Percentiles rank a stretch among this genome's conserved stretches.
phyloP scores from a whole-genome alignment of 92 coral and sea anemone species.

The Anthopleura xanthogrammica region DNA sequence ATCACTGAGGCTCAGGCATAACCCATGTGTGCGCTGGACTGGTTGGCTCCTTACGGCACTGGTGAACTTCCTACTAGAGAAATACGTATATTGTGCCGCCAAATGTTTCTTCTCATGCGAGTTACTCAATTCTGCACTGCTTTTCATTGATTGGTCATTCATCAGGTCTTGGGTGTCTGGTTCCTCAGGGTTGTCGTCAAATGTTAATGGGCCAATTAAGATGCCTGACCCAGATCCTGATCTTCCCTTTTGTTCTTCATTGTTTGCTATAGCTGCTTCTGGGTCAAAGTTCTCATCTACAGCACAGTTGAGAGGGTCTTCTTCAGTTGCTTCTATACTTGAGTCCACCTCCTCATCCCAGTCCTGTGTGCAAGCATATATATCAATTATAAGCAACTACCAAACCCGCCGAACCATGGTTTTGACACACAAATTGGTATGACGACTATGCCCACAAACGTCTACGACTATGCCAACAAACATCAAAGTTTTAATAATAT shows the following conservation, averaged over 20 bases:
- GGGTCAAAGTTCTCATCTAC: slow-evolving; percentile 97
- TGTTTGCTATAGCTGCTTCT: slow-evolving; percentile 67
- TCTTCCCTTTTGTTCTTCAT: slow-evolving; percentile 51
- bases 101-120: slow-evolving; percentile 62
- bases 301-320: slow-evolving; percentile 89
- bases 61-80: slow-evolving; percentile 86
- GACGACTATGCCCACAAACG: too few species aligned
- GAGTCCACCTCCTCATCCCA: slow-evolving; percentile 72
- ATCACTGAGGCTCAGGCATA: slow-evolving; percentile 92
- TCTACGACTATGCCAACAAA: too few species aligned
- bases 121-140: slow-evolving; percentile 36
- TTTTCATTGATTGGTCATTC: slow-evolving; percentile 27
- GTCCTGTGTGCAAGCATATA: slow-evolving; percentile 44
- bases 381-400: neutral
- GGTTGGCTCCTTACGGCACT: slow-evolving; percentile 69
- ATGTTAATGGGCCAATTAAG: slow-evolving; percentile 89
- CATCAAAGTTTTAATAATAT: too few species aligned
- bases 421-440: too few species aligned
- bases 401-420: too few species aligned
- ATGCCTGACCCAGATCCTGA: slow-evolving; percentile 74
- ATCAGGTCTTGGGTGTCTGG: slow-evolving; percentile 42
- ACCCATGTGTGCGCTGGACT: slow-evolving; percentile 73
- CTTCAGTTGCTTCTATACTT: slow-evolving; percentile 58
- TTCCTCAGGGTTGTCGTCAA: slow-evolving; percentile 80
- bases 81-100: slow-evolving; percentile 79